Percentiles rank a stretch among this genome's conserved stretches.
These are phyloP conservation scores for Papilio xuthus DNA, from an alignment of 1,140 invertebrate species.

Conservation along the genomic window DNA sequence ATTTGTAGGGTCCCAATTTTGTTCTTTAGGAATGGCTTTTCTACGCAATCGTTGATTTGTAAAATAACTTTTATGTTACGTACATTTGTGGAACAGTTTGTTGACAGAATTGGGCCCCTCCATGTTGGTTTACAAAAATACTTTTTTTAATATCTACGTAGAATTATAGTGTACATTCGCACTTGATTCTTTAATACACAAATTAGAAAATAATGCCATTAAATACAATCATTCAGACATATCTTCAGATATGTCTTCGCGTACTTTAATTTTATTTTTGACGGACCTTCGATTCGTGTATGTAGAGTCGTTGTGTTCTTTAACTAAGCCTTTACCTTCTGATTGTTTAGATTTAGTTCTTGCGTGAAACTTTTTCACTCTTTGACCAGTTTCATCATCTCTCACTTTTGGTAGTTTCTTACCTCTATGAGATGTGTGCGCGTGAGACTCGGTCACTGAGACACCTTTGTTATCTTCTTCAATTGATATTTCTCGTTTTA, in stretches of 20 bases:
- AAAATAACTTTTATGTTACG: not conserved
- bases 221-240: slow-evolving; percentile 69
- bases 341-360: slow-evolving; percentile 51
- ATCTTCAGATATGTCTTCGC: slow-evolving; percentile 72
- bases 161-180: not conserved
- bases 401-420: slow-evolving; percentile 49
- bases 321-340: slow-evolving; percentile 63
- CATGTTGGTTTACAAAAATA: slow-evolving; percentile 13
- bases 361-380: slow-evolving; percentile 52
- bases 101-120: not conserved
- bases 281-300: slow-evolving; percentile 51
- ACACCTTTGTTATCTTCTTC: slow-evolving; percentile 54
- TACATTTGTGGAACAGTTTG: not conserved
- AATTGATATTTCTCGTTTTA: slow-evolving; percentile 60
- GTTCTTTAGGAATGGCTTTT: not conserved
- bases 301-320: slow-evolving; percentile 66
- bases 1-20: not conserved
- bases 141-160: not conserved
- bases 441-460: slow-evolving; percentile 41
- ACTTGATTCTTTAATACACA: not conserved
- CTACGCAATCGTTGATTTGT: not conserved
- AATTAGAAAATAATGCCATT: not conserved
- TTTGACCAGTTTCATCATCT: slow-evolving; percentile 44
- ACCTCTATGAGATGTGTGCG: slow-evolving; percentile 39
- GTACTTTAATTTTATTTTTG: slow-evolving; percentile 71